Base-by-base conservation (phyloP, 2,113 vertebrate species). In the Cephalopterus ornatus region DNA sequence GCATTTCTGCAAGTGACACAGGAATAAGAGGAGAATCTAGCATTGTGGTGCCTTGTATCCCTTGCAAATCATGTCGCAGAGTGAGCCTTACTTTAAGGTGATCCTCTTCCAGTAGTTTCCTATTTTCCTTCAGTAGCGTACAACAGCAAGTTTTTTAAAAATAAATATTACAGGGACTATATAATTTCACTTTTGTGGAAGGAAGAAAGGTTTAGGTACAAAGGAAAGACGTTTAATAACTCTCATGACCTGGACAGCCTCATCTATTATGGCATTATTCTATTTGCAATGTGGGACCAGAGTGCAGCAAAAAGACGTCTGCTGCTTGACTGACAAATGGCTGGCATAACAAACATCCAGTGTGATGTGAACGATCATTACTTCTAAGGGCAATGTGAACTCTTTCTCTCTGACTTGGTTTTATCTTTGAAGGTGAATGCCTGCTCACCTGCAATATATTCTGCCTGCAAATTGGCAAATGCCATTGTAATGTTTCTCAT, bases 361-460 rank as follows among this genome's bases (percentile, higher is more conserved):
- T 9, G 42, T 7, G 6, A 83, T 9, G n/a, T 26, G 42, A 75
- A 42, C 8, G 3, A 92, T 92, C 89, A 71, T 89, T 92, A 49
- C 83, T 93, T 90, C 79, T 92, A 93, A 94, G 83, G 88, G 62
- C 79, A 97, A 49, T 6, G 53, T 85, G 83, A 78, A 74, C 55
- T 94, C 68, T 77, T 41, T 72, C 85, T 94, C 17, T 52, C n/a
- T 37, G 30, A 62, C 70, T 97, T 9, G 1, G 27, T 95, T 98
- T 95, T 93, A 94, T 92, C 91, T 96, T 71, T 88, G 62, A 79
- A 95, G 79, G 85, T 87, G 91, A 94, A 95, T 90, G 89, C 37
- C 58, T 91, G 15, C 62, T 85, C 92, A 92, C 94, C 91, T 92
- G 89, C 80, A 92, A 62, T 86, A 90, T 89, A 94, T 85, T 89